Evolutionary conservation across 2,797 vertebrate species (phyloP).

Genomic region (Adelosebastes latens): DNA sequence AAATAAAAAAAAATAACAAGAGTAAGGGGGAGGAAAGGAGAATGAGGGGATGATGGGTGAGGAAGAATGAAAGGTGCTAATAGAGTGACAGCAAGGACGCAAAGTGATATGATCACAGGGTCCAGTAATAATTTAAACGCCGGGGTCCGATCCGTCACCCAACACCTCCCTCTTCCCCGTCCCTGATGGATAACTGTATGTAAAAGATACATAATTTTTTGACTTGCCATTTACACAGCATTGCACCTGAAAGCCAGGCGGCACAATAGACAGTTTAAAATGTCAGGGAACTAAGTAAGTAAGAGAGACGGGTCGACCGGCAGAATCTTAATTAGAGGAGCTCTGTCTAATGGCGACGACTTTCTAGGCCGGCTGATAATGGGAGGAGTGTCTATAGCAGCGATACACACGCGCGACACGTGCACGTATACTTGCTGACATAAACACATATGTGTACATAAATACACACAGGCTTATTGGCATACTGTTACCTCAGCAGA

Average conservation of each 20-base stretch:
- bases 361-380: slow-evolving; percentile 38
- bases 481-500: slow-evolving; percentile 27
- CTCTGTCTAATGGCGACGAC: slow-evolving; percentile 78
- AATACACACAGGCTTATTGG: slow-evolving; percentile 2
- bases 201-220: slow-evolving; percentile 89
- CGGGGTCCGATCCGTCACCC: slow-evolving; percentile 65
- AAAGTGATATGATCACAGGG: slow-evolving; percentile 81
- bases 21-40: neutral
- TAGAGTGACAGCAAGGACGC: slow-evolving; percentile 74
- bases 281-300: slow-evolving; percentile 89
- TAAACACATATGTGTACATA: slow-evolving; percentile 23
- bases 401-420: neutral
- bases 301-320: slow-evolving; percentile 83
- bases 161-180: slow-evolving; percentile 26
- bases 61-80: slow-evolving; percentile 61
- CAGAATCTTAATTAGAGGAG: slow-evolving; percentile 87
- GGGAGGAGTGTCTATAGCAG: slow-evolving; percentile 44
- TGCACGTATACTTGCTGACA: slow-evolving; percentile 9
- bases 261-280: slow-evolving; percentile 90
- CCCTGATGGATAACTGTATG: slow-evolving; percentile 86
- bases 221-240: slow-evolving; percentile 89
- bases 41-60: slow-evolving; percentile 11
- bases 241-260: slow-evolving; percentile 86
- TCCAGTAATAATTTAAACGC: slow-evolving; percentile 83
- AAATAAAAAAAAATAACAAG: slow-evolving; percentile 28